phyloP scores from a whole-genome alignment of 2,888 invertebrate species.

The Pachymerium ferrugineum region DNA sequence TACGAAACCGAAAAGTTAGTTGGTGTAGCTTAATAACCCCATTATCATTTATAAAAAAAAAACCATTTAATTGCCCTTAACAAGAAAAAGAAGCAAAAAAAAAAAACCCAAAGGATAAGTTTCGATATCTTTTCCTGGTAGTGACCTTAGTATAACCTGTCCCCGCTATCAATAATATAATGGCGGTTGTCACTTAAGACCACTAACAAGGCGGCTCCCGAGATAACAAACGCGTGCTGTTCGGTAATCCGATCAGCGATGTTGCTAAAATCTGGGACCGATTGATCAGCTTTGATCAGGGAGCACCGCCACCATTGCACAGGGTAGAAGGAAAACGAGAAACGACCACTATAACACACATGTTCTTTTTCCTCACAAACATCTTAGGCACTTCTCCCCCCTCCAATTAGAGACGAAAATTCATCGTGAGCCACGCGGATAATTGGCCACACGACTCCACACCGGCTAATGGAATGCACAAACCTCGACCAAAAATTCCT shows the following conservation, averaged over 20 bases:
- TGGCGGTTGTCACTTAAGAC: slow-evolving; percentile 21
- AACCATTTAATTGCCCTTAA: too few relatives aligned
- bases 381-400: too few relatives aligned
- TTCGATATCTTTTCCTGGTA: not conserved
- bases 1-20: too few relatives aligned
- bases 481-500: not conserved
- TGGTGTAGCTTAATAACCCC: too few relatives aligned
- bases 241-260: slow-evolving; percentile 1
- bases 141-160: not conserved
- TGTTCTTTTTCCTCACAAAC: not conserved
- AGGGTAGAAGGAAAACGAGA: too few relatives aligned
- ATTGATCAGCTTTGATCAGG: slow-evolving; percentile 21
- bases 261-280: slow-evolving; percentile 21
- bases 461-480: not conserved
- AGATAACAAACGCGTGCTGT: slow-evolving; percentile 18
- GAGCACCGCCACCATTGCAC: slow-evolving; percentile 17
- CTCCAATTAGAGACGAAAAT: not conserved
- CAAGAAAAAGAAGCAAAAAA: not conserved
- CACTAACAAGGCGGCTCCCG: slow-evolving; percentile 18
- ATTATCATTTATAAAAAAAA: too few relatives aligned
- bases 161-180: not conserved
- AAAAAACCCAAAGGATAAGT: not conserved
- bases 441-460: slow-evolving; percentile 14
- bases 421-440: not conserved
- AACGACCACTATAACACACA: not conserved